phyloP scores from a whole-genome alignment of 2,888 invertebrate species.

The Carterocephalus palaemon region DNA sequence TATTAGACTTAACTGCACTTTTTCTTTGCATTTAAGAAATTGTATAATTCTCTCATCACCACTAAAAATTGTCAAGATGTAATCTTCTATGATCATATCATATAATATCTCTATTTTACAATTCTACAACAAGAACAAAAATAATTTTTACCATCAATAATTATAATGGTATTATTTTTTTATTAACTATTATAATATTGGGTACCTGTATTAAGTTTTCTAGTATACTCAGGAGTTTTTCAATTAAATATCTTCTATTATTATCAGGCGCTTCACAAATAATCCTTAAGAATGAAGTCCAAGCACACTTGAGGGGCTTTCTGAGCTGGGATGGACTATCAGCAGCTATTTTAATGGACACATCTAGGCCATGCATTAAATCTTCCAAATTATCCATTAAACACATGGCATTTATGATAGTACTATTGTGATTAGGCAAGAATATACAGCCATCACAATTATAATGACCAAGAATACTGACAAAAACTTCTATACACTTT shows the following conservation, averaged over 20 bases:
- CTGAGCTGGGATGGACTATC: constrained; percentile 34
- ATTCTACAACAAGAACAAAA: constrained; percentile 23
- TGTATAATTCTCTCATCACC: constrained; percentile 38
- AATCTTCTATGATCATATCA: constrained; percentile 38
- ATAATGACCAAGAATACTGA: constrained; percentile 58
- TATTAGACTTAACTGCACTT: constrained; percentile 36
- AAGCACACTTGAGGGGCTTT: constrained; percentile 52
- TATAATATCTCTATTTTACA: not conserved
- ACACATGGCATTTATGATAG: constrained; percentile 45
- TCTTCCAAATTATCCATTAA: constrained; percentile 50
- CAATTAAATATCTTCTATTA: constrained; percentile 48
- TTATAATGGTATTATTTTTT: not conserved
- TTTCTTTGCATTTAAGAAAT: constrained; percentile 37
- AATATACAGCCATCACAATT: constrained; percentile 52
- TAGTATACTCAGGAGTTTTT: constrained; percentile 45
- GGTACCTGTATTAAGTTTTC: constrained; percentile 49
- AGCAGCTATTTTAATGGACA: constrained; percentile 39
- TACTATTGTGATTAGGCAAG: constrained; percentile 41
- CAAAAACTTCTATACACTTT: constrained; percentile 50
- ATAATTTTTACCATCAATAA: not conserved
- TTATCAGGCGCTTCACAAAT: constrained; percentile 52
- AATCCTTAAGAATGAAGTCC: constrained; percentile 53
- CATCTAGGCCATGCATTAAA: constrained; percentile 50
- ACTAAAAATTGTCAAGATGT: constrained; percentile 36
- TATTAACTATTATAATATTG: too few species aligned